Conservation (phyloP, 1,140 invertebrate species). For the Sycophila sp. region DNA sequence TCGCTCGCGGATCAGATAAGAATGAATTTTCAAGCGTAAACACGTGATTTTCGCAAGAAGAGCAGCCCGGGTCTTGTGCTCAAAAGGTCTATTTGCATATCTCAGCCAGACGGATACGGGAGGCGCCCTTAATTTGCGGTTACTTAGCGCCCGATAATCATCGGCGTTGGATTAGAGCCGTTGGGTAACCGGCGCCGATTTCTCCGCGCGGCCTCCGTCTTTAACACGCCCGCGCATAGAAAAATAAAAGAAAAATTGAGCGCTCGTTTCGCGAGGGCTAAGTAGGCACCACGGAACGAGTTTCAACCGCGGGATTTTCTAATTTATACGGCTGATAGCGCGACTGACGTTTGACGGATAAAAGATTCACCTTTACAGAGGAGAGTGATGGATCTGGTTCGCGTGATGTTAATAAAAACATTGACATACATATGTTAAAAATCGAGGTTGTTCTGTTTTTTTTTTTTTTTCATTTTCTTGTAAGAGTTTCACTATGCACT, state of each 20-base stretch:
- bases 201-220: neutral
- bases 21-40: too few species aligned
- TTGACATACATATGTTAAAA: too few species aligned
- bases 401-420: too few species aligned
- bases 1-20: neutral
- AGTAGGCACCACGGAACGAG: neutral
- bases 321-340: neutral
- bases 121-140: slow-evolving; percentile 14
- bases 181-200: neutral
- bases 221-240: too few species aligned
- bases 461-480: too few species aligned
- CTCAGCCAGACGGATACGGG: neutral
- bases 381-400: too few species aligned
- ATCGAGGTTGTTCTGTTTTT: too few species aligned
- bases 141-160: slow-evolving; percentile 5
- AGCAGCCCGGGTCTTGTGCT: too few species aligned
- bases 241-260: too few species aligned
- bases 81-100: too few species aligned
- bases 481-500: too few species aligned
- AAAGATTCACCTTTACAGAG: neutral
- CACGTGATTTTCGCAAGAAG: too few species aligned
- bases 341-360: neutral
- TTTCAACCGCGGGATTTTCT: neutral
- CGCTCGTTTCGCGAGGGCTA: neutral
- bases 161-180: neutral